A percentile compares a stretch with the other conserved stretches of the same genome.
Evolutionary conservation across 2,888 invertebrate species (phyloP).

Genomic region (Lymantria monacha): DNA sequence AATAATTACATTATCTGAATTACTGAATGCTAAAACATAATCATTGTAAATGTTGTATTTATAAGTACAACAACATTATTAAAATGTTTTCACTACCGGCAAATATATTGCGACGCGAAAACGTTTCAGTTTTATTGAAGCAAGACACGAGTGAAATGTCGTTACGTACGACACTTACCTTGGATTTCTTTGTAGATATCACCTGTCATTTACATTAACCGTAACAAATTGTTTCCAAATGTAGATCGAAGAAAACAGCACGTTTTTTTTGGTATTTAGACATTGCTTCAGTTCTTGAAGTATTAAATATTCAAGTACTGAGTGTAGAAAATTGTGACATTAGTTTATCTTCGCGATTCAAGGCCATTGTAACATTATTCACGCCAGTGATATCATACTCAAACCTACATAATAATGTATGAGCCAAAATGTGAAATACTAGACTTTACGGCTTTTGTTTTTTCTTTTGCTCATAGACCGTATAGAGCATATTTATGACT

Average conservation of each 20-base stretch:
- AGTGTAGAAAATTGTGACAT: conserved; percentile 39
- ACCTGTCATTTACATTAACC: neutral
- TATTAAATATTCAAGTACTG: neutral
- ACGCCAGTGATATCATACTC: conserved; percentile 53
- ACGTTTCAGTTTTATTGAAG: neutral
- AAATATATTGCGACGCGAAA: neutral
- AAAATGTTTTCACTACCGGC: neutral
- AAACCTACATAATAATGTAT: conserved; percentile 28
- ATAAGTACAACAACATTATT: too few relatives aligned
- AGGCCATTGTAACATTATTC: conserved; percentile 53
- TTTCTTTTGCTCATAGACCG: neutral
- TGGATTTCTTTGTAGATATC: neutral
- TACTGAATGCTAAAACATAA: too few relatives aligned
- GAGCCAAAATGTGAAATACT: neutral
- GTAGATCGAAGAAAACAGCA: neutral
- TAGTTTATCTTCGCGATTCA: conserved; percentile 44
- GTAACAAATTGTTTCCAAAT: conserved; percentile 1
- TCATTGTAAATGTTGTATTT: too few relatives aligned
- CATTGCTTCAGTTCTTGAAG: neutral
- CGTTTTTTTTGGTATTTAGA: neutral
- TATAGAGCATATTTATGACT: neutral
- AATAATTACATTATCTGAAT: too few relatives aligned
- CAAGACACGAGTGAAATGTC: neutral
- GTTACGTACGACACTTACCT: neutral
- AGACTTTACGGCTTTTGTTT: neutral